Percentiles rank a stretch among this genome's conserved stretches.
These are phyloP conservation scores for Melolontha melolontha DNA, from an alignment of 2,888 invertebrate genomes.

Conservation along the genomic window DNA sequence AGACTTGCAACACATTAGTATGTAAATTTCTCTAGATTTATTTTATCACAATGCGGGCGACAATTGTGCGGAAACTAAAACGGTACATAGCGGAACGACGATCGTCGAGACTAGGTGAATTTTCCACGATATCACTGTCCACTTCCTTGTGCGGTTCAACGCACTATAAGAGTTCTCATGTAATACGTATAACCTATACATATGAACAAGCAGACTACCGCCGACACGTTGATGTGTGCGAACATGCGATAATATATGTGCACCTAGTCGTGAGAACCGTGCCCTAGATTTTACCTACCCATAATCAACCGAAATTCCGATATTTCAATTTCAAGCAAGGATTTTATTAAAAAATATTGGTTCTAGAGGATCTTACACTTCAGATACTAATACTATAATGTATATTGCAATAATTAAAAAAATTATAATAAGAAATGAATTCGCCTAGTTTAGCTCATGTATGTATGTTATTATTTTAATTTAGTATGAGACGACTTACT, in stretches of 20 bases:
- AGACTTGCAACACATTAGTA: conserved; percentile 17
- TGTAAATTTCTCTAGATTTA: conserved; percentile 37
- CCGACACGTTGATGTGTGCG: conserved; percentile 26
- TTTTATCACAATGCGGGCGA: conserved; percentile 49
- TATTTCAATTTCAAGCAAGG: no score
- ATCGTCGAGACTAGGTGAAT: conserved; percentile 51
- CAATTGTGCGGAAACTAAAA: conserved; percentile 51
- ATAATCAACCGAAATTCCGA: conserved; percentile 6
- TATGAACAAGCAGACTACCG: conserved; percentile 15
- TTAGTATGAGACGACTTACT: no score
- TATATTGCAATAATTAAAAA: no score
- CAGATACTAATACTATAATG: no score
- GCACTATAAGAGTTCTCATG: conserved; percentile 51
- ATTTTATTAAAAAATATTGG: no score
- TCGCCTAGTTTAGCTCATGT: no score
- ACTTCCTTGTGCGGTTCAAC: conserved; percentile 59
- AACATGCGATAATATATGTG: conserved; percentile 34
- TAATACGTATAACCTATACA: conserved; percentile 11
- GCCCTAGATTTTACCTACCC: conserved; percentile 39
- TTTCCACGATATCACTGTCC: conserved; percentile 56
- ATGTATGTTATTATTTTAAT: no score
- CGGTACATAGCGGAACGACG: conserved; percentile 52
- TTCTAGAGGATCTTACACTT: no score
- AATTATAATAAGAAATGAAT: no score
- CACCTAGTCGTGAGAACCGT: conserved; percentile 46